Evolutionary conservation across 2,888 invertebrate genomes (phyloP), one percentile per base, ranked within the genome.

Genomic region (Drosophila demipolita): DNA sequence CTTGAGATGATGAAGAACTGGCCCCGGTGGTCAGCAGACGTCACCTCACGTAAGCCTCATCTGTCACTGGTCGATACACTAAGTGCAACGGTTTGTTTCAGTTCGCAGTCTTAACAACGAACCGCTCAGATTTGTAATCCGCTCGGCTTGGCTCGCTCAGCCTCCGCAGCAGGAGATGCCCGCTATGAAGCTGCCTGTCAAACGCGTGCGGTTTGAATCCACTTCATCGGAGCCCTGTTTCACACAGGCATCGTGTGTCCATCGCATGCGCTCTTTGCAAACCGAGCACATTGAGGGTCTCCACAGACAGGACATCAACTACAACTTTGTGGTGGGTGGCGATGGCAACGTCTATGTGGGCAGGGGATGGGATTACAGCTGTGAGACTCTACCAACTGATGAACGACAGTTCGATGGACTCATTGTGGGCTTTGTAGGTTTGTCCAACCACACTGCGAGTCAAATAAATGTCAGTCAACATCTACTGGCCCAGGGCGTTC

Each of bases 321-420:
- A 96, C 92, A 97, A 96, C 90, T 97, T 96, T 85, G 91, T 97
- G 11, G 94, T 97, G 4, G 97, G 96, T 0, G 96, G 96, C 6
- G 96, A 97, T 85, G 96, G 96, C 0, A 94, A 94, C 1, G 95
- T 95, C 0, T 97, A 96, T 91, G 95, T 94, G 78, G 97, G 95
- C 3, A 94, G 96, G 15, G 96, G 96, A 0, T 97, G 97, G 97
- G 94, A 95, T 70, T 90, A 92, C 66, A 93, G 95, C 55, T 97
- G 97, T 0, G 95, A 81, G 12, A 20, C 53, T 23, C 94, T 95
- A 71, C 15, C 29, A 40, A 11, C 20, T 2, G 42, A 63, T 29
- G 49, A 33, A 29, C 40, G 63, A 7, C 50, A 52, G 4, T 65
- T 53, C 15, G n/a, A 58, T 15, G 95, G 96, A 82, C 94, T 96